Evolutionary conservation across 2,888 invertebrate genomes (phyloP).

Genomic region (Callimorpha dominula): DNA sequence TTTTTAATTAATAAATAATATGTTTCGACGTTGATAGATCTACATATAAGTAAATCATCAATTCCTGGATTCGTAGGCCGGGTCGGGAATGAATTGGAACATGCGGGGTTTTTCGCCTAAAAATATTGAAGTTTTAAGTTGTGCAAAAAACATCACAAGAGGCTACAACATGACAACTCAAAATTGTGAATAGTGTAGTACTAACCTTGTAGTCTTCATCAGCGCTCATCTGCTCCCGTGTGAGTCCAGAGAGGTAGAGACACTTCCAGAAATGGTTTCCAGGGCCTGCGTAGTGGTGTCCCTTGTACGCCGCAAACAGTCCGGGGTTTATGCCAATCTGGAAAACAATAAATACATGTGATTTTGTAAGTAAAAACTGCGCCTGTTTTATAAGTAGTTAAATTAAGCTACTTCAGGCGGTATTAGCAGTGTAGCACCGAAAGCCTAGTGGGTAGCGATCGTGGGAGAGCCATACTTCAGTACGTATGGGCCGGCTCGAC

Average conservation of each 20-base stretch:
- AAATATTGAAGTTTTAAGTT: too few species aligned
- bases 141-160: too few species aligned
- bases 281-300: slow-evolving; percentile 99
- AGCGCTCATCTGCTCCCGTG: slow-evolving; percentile 97
- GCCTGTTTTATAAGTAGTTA: neutral
- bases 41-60: too few species aligned
- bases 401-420: too few species aligned
- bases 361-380: neutral
- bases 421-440: neutral
- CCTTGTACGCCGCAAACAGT: slow-evolving; percentile 98
- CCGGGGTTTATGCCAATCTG: slow-evolving; percentile 99
- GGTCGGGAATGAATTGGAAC: too few species aligned
- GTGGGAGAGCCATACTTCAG: too few species aligned
- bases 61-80: too few species aligned
- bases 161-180: neutral
- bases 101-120: too few species aligned
- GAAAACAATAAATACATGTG: slow-evolving; percentile 37
- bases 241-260: slow-evolving; percentile 96
- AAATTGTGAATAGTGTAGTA: neutral
- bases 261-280: slow-evolving; percentile 99
- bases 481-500: too few species aligned
- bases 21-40: too few species aligned
- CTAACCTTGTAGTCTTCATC: slow-evolving; percentile 96
- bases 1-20: too few species aligned
- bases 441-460: neutral